These are phyloP conservation scores for Hirundo rustica DNA, from an alignment of 2,797 vertebrate genomes.

Conservation along the genomic window DNA sequence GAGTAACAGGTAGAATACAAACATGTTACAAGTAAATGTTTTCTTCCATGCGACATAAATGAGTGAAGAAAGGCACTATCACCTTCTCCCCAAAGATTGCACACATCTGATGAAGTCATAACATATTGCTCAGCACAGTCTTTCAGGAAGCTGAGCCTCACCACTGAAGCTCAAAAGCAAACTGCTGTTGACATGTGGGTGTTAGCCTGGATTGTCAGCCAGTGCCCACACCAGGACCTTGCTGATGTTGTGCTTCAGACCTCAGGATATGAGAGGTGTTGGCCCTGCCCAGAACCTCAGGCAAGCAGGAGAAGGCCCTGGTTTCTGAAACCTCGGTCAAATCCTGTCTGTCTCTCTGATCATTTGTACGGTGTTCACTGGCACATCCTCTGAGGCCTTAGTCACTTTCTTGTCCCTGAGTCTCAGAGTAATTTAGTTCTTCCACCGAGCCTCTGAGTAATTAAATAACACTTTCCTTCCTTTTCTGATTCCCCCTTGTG, in stretches of 20 bases:
- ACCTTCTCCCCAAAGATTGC: background rate
- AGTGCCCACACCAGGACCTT: background rate
- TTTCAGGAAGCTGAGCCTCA: background rate
- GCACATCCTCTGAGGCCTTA: background rate
- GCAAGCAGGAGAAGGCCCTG: background rate
- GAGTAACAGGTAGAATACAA: background rate
- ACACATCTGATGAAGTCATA: background rate
- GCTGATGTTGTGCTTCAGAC: background rate
- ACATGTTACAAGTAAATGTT: background rate
- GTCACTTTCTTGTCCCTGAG: background rate
- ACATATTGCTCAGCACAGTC: background rate
- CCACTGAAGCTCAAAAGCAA: background rate
- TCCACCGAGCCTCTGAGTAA: background rate
- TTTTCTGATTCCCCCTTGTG: background rate
- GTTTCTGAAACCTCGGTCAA: background rate
- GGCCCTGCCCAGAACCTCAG: background rate
- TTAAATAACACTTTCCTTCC: background rate
- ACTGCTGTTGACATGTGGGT: accelerated
- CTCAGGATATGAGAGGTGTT: background rate
- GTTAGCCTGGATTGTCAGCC: background rate
- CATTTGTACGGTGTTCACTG: background rate
- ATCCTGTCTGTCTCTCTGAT: background rate
- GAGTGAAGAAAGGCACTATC: background rate
- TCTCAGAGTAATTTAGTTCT: background rate
- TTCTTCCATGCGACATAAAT: background rate